A percentile compares a stretch with the other conserved stretches of the same genome.
Evolutionary conservation across 2,113 vertebrate genomes (phyloP).

Genomic region (Craseonycteris thonglongyai): DNA sequence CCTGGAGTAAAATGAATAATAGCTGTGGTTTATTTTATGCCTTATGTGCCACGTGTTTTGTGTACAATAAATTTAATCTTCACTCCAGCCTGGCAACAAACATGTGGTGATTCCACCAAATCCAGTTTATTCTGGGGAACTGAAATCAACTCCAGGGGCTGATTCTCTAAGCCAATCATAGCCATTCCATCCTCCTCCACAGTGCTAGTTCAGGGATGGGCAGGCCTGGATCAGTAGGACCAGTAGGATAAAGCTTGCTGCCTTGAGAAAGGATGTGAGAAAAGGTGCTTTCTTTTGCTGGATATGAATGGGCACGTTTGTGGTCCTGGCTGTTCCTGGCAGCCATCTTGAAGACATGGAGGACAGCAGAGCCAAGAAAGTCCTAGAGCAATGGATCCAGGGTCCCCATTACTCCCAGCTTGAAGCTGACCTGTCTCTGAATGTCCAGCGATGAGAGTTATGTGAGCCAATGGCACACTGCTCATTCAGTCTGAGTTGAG

Average conservation of each 20-base stretch:
- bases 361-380: not conserved
- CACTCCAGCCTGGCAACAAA: not conserved
- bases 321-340: not conserved
- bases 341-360: not conserved
- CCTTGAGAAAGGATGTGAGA: not conserved
- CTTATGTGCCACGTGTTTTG: conserved; percentile 14
- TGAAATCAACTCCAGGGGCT: not conserved
- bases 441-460: not conserved
- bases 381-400: not conserved
- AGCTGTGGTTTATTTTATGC: not conserved
- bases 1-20: conserved; percentile 30
- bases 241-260: not conserved
- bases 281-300: not conserved
- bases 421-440: not conserved
- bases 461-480: not conserved
- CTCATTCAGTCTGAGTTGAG: not conserved
- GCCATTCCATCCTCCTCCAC: not conserved
- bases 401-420: not conserved
- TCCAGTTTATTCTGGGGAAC: not conserved
- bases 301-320: not conserved
- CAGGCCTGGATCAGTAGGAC: not conserved
- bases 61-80: not conserved
- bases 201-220: not conserved
- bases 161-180: not conserved
- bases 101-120: not conserved